A percentile compares a stretch with the other conserved stretches of the same genome.
These are phyloP conservation scores for Ectobius pallidus DNA, from an alignment of 2,888 invertebrate species.

Conservation along the genomic window DNA sequence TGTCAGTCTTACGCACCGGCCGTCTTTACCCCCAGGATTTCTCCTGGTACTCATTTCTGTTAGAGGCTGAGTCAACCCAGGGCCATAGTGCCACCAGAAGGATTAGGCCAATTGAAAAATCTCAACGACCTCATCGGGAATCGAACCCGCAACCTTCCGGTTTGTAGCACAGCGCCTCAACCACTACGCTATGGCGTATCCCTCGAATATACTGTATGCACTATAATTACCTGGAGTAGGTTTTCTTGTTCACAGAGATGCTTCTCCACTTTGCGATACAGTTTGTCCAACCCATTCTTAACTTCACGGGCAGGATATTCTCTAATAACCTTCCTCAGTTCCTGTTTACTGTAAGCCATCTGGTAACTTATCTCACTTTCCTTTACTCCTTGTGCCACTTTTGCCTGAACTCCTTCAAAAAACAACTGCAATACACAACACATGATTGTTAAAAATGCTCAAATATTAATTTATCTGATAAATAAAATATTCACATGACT, in stretches of 20 bases:
- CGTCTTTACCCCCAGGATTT: no score
- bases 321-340: slow-evolving; percentile 90
- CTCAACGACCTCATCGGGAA: no score
- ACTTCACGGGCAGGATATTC: slow-evolving; percentile 94
- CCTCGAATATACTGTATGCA: no score
- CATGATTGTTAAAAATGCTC: slow-evolving; percentile 3
- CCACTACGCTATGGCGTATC: neutral
- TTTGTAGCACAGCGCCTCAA: no score
- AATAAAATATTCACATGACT: neutral
- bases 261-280: slow-evolving; percentile 96
- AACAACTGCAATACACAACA: slow-evolving; percentile 70
- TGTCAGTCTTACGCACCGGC: no score
- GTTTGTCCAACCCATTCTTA: slow-evolving; percentile 88
- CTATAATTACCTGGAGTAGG: slow-evolving; percentile 78
- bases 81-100: no score
- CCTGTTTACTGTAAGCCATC: slow-evolving; percentile 95
- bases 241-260: slow-evolving; percentile 95
- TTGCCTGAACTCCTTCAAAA: slow-evolving; percentile 95
- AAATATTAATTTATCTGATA: neutral
- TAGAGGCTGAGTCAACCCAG: no score
- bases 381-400: slow-evolving; percentile 92
- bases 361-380: slow-evolving; percentile 98
- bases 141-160: no score
- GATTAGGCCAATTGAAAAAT: no score
- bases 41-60: no score